Conservation (phyloP, 2,113 vertebrate species). For the Brevimyrus niger region DNA sequence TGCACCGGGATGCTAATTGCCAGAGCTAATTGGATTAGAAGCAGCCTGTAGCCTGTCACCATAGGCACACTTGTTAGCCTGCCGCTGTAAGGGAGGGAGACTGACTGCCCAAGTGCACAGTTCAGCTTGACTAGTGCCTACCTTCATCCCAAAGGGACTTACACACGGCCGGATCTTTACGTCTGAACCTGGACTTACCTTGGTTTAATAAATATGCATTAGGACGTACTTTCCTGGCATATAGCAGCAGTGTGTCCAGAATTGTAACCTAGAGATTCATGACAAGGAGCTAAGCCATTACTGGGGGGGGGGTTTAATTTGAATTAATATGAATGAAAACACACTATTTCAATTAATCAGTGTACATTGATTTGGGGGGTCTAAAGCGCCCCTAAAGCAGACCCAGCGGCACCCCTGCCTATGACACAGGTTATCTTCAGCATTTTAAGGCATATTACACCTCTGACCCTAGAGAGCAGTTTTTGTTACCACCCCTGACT, state of each 20-base stretch:
- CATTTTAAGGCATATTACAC: neutral
- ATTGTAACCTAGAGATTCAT: neutral
- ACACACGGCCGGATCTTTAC: neutral
- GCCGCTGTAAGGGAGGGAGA: neutral
- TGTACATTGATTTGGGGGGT: neutral
- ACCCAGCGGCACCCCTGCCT: neutral
- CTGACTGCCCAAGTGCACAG: neutral
- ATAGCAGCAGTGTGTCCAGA: neutral
- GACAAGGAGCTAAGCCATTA: neutral
- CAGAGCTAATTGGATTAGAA: neutral
- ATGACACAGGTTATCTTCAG: neutral
- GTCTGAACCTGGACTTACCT: neutral
- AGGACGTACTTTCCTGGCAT: neutral
- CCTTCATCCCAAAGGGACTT: neutral
- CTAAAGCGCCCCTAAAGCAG: neutral
- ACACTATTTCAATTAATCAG: neutral
- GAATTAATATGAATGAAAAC: neutral
- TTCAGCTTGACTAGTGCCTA: neutral
- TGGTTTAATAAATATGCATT: neutral
- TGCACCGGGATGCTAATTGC: neutral
- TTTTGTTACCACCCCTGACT: neutral
- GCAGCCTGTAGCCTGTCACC: neutral
- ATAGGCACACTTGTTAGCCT: neutral
- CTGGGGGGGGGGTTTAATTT: neutral
- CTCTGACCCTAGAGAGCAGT: neutral